Conservation (phyloP, 2,113 vertebrate genomes). For the Rana temporaria region DNA sequence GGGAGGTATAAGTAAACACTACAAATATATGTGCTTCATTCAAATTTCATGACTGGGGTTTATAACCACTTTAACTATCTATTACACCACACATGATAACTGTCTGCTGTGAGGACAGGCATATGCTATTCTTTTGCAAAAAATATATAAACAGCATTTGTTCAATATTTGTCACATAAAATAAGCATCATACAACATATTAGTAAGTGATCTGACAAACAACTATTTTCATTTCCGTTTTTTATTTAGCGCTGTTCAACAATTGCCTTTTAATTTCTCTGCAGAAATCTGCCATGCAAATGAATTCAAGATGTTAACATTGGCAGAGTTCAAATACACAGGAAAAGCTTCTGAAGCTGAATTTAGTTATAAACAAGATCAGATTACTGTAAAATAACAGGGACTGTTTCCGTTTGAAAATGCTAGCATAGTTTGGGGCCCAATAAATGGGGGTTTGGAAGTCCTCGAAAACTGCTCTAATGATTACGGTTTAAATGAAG, state of each 20-base stretch:
- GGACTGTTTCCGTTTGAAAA: background rate
- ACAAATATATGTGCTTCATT: no score
- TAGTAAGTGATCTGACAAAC: background rate
- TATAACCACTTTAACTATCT: no score
- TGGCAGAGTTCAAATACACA: background rate
- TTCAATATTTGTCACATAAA: constrained; percentile 5
- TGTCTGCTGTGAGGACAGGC: background rate
- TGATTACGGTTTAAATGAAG: no score
- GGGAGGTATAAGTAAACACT: no score
- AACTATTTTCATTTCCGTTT: constrained; percentile 14
- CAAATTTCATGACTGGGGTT: no score
- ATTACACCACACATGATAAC: background rate
- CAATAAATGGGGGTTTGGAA: no score
- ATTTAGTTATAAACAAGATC: background rate
- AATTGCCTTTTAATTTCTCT: background rate
- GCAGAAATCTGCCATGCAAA: constrained; percentile 22
- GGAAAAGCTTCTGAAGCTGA: background rate
- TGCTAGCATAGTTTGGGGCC: background rate
- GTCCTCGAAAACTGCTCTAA: no score
- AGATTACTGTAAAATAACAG: background rate
- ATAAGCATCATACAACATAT: constrained; percentile 14
- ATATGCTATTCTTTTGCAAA: background rate
- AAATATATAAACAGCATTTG: constrained; percentile 13
- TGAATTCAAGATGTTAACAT: constrained; percentile 28
- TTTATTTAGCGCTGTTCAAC: background rate